Evolutionary conservation across 2,888 invertebrate genomes (phyloP), one percentile per base, ranked within the genome.

Genomic region (Tetrapedia diversipes): DNA sequence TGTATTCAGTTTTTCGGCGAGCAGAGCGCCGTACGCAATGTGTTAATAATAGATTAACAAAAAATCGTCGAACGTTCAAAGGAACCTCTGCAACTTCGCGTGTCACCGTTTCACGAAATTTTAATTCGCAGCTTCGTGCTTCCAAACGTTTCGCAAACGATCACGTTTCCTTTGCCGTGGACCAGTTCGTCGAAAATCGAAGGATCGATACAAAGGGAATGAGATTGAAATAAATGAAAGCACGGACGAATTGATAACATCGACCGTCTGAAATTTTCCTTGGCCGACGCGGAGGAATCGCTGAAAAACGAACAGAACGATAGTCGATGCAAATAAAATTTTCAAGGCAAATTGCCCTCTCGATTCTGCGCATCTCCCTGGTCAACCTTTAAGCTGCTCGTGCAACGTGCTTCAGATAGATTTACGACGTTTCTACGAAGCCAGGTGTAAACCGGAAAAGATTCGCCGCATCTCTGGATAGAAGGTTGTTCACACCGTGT

Each of bases 341-440:
- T 34, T 51, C 39, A 6, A 34, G 24, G 19, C 39, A 8, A 29
- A 63, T 51, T 14, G 39, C n/a, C n/a, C n/a, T n/a, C 37, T 19
- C 0, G 14, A 8, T 24, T 49, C 24, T 16, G 7, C 16, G 24
- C 24, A 7, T 24, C 7, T 16, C 49, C 0, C 32, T 14, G 11
- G 4, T 4, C 43, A n/a, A n/a, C 54, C 32, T 27, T n/a, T 14
- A 43, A 56, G 11, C 34, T 34, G 24, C n/a, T 19, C 43, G 16
- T 27, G 19, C 22, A 39, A n/a, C n/a, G n/a, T n/a, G n/a, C n/a
- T 27, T 22, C n/a, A 16, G 16, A 11, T 29, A 22, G 56, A 70
- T 70, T 70, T 70, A 70, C 29, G n/a, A 49, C 29, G 47, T 32
- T 37, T 32, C 29, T 16, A 47, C 22, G 68, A 27, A 39, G 22